Evolutionary conservation across 2,888 invertebrate species (phyloP), one percentile per base, ranked within the genome.

Genomic region (Galeopsomyia nigrocyanea): DNA sequence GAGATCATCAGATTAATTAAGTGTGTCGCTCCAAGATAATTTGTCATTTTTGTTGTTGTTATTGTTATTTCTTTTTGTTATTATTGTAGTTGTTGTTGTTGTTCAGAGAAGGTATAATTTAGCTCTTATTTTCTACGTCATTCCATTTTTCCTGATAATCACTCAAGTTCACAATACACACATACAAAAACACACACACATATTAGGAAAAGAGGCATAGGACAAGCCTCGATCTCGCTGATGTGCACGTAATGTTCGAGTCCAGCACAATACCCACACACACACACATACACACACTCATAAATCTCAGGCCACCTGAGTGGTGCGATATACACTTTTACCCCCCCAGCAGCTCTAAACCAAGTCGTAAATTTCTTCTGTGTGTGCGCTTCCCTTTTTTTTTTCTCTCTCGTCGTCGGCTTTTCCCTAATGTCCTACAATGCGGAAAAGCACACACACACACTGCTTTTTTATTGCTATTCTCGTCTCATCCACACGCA

Each of bases 1-100:
- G 86, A 82, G 86, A 86, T 82, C 85, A 82, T 84, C 77, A 82
- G 81, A 84, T 85, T 85, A 83, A 86, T 85, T 80, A 84, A 78
- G 26, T 26, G 26, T 39, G 39, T 82, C 80, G 80, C 77, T 69
- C 73, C 17, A 16, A 51, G 50, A 16, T 39, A 17, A 17, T 19
- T 60, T 19, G 10, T 51, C 7, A 46, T 66, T 62, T 39, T n/a
- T n/a, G n/a, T 31, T 31, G 31, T 31, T 31, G 31, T 31, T 31
- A 31, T 31, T 3, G 31, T 72, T 73, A 65, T 74, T 73, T 65
- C 13, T 71, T 57, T 66, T 62, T 39, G 56, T 66, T 50, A 26
- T 26, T 26, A 5, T 5, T 26, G 2, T 5, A 26, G 6, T 26
- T 51, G 26, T 46, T 22, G 13, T 47, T 50, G 17, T 51, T 46